Evolutionary conservation across 2,888 invertebrate species (phyloP), one percentile per base, ranked within the genome.

Genomic region (Cerceris ruficornis): DNA sequence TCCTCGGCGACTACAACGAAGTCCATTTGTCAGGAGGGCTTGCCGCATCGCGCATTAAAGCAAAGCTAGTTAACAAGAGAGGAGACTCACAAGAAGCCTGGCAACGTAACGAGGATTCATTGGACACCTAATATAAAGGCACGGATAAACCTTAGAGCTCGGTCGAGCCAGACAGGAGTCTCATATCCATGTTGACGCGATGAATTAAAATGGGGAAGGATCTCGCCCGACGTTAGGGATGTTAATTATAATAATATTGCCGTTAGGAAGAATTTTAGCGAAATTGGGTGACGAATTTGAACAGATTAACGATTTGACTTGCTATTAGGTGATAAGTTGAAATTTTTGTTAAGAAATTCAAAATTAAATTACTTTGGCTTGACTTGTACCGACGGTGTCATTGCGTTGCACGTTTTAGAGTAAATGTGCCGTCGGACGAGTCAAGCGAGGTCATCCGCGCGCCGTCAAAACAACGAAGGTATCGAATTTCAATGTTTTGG

Each of bases 81-180:
- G 59, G 68, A 69, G 66, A 28, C 28, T 76, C 65, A 60, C 54
- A 71, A 78, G 72, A 74, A 59, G 62, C 28, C 17, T 43, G 59
- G 58, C 50, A 71, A 62, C 61, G 65, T 75, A 83, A 78, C 81
- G 71, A 77, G 81, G 68, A 83, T 81, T 76, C 81, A 83, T 83
- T 75, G 57, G 69, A 43, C 70, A 66, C 46, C 41, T 46, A 59
- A 67, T 62, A 52, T 50, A 15, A 17, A 60, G 59, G 52, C 59
- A 64, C 69, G 68, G 66, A 69, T 61, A 55, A 59, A 66, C 43
- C 42, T 62, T 43, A 55, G 66, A 14, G 61, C 28, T 52, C 46
- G 46, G 54, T 7, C 43, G 39, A 50, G 62, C 28, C 14, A 49
- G 28, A 17, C n/a, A 17, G 42, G 14, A 17, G 13, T 42, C 66